Evolutionary conservation across 2,888 invertebrate genomes (phyloP).

Genomic region (Lysandra coridon): DNA sequence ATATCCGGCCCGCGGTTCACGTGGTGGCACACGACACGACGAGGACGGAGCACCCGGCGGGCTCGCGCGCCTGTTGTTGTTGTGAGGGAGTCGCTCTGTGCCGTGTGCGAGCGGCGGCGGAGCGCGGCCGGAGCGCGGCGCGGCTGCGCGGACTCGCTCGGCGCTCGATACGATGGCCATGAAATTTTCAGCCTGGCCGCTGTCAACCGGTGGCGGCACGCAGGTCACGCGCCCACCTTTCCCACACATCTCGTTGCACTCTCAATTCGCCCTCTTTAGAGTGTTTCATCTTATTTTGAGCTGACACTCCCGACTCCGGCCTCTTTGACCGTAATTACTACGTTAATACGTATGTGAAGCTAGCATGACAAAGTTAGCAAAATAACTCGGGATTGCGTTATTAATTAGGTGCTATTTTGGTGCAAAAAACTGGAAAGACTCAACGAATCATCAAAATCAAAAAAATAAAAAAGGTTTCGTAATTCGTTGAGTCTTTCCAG

Average conservation of each 20-base stretch:
- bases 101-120: slow-evolving; percentile 54
- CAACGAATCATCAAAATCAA: too few species aligned
- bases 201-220: slow-evolving; percentile 76
- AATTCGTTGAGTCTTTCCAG: neutral
- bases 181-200: slow-evolving; percentile 74
- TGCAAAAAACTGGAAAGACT: too few species aligned
- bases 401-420: too few species aligned
- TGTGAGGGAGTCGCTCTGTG: slow-evolving; percentile 50
- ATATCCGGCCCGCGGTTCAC: slow-evolving; percentile 54
- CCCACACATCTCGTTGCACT: slow-evolving; percentile 27
- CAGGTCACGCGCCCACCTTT: slow-evolving; percentile 54
- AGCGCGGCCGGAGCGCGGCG: slow-evolving; percentile 58
- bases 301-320: neutral
- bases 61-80: slow-evolving; percentile 57
- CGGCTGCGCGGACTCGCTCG: slow-evolving; percentile 68
- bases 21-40: slow-evolving; percentile 59
- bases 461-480: neutral
- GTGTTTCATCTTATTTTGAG: slow-evolving; percentile 8
- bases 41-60: slow-evolving; percentile 45
- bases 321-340: slow-evolving; percentile 12
- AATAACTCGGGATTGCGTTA: too few species aligned
- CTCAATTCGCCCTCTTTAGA: slow-evolving; percentile 26
- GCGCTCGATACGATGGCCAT: slow-evolving; percentile 78
- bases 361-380: too few species aligned
- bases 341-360: too few species aligned